A percentile compares a stretch with the other conserved stretches of the same genome.
These are phyloP conservation scores for Psammodynastes pulverulentus DNA, from an alignment of 2,113 vertebrate genomes.

Conservation along the genomic window DNA sequence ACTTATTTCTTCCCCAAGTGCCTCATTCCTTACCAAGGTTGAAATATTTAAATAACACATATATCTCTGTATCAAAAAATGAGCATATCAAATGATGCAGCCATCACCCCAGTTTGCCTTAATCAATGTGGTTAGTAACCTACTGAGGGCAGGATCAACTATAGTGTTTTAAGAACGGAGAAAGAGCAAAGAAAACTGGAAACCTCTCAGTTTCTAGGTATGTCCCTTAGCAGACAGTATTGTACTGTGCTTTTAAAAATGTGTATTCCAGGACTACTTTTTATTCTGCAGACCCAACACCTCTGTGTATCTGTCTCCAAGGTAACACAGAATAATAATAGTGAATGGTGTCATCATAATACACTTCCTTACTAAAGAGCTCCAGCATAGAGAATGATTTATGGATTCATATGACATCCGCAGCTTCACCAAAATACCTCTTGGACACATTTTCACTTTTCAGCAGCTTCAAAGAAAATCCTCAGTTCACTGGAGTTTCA, in stretches of 20 bases:
- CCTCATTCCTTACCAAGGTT: neutral
- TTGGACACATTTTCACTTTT: slow-evolving; percentile 46
- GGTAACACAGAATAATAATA: slow-evolving; percentile 63
- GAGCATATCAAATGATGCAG: neutral
- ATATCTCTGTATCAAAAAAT: neutral
- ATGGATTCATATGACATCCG: slow-evolving; percentile 60
- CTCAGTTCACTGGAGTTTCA: neutral
- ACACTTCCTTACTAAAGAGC: slow-evolving; percentile 64
- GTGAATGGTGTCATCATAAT: slow-evolving; percentile 66
- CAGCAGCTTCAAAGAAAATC: slow-evolving; percentile 24
- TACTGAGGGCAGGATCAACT: neutral
- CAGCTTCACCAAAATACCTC: slow-evolving; percentile 54
- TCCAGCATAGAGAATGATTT: slow-evolving; percentile 66
- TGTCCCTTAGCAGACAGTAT: slow-evolving; percentile 28
- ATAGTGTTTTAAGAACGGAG: neutral
- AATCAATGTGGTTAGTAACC: neutral
- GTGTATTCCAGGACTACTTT: slow-evolving; percentile 54
- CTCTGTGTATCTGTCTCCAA: slow-evolving; percentile 62
- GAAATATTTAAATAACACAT: neutral
- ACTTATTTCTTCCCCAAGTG: neutral
- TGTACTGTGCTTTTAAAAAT: slow-evolving; percentile 33
- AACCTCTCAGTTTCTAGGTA: neutral
- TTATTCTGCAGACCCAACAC: slow-evolving; percentile 54
- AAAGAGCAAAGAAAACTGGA: neutral
- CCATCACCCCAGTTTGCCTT: neutral